These are phyloP conservation scores for Agrypnus murinus DNA, from an alignment of 2,888 invertebrate genomes.

Conservation along the genomic window DNA sequence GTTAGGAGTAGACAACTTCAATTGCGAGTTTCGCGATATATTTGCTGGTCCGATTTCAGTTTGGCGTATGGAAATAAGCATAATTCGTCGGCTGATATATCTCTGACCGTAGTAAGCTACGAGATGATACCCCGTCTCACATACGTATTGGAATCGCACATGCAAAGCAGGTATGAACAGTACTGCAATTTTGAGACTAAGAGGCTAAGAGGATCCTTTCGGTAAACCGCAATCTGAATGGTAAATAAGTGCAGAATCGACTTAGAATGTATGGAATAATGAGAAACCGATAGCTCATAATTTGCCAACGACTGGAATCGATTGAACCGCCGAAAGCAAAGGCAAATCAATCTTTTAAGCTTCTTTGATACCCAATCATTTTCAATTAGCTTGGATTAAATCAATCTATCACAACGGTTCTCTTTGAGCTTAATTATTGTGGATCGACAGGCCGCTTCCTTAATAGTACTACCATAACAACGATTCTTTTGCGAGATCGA, in stretches of 20 bases:
- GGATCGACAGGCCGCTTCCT: slow-evolving; percentile 2
- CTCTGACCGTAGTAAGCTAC: slow-evolving; percentile 34
- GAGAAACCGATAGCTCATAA: slow-evolving; percentile 27
- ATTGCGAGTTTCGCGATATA: slow-evolving; percentile 42
- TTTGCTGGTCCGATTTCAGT: slow-evolving; percentile 38
- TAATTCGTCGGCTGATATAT: slow-evolving; percentile 41
- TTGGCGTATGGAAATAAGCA: slow-evolving; percentile 42
- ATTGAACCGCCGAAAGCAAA: slow-evolving; percentile 31
- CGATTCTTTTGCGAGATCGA: slow-evolving; percentile 11
- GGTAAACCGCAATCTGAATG: slow-evolving; percentile 7
- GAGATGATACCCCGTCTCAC: slow-evolving; percentile 22
- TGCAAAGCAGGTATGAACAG: slow-evolving; percentile 10
- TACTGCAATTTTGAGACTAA: too few species aligned
- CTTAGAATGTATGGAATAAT: slow-evolving; percentile 20
- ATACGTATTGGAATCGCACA: slow-evolving; percentile 29
- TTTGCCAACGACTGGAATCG: slow-evolving; percentile 23
- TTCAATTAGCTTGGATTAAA: slow-evolving; percentile 48
- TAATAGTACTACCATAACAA: slow-evolving; percentile 20
- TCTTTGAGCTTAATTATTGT: slow-evolving; percentile 31
- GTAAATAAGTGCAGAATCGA: slow-evolving; percentile 20
- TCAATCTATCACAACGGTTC: slow-evolving; percentile 47
- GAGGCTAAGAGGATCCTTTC: too few species aligned
- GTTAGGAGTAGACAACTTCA: slow-evolving; percentile 39
- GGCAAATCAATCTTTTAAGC: slow-evolving; percentile 40
- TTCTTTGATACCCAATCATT: slow-evolving; percentile 47